Base-by-base conservation (phyloP, 2,113 vertebrate species). In the Erythrocercus mccallii region DNA sequence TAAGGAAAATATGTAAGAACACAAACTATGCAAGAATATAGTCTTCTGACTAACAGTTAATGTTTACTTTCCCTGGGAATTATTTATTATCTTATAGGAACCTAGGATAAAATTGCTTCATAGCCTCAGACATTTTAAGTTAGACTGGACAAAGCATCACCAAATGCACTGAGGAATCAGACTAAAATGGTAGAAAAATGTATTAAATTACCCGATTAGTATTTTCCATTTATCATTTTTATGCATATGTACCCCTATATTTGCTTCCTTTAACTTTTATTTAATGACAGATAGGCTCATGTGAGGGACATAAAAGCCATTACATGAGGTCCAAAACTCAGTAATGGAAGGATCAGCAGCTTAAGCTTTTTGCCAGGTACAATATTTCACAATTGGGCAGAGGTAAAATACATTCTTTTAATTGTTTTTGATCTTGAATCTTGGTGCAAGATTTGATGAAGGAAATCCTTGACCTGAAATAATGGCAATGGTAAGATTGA, bases 351-450 rank as follows among this genome's bases (percentile, higher is more conserved):
- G 16, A 20, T 69, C 31, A 72, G 5, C 3, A 51, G 20, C 62
- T 37, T 30, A 24, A 11, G 0, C 1, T 25, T 74, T 83, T n/a
- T 28, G 9, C 2, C 0, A 2, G n/a, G 20, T 47, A 57, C 20
- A 73, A 6, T n/a, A 58, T 86, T 94, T 62, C 40, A 64, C 23
- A 45, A 31, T 3, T 80, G 9, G 15, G 4, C 23, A 84, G 15
- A 3, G 61, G 5, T 40, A 65, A 68, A 31, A 35, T 3, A 3
- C 5, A 9, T 69, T 51, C 9, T 87, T 61, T 9, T 2, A 57
- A 4, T 57, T 66, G 11, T 40, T 61, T 47, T 77, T 64, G 16
- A 33, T 53, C 17, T 84, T 61, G 35, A 66, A 56, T n/a, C 17
- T 84, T 81, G 8, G 7, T 35, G 8, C 50, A 40, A 74, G 42